These are phyloP conservation scores for Apolygus lucorum DNA, from an alignment of 1,140 invertebrate genomes.

Conservation along the genomic window DNA sequence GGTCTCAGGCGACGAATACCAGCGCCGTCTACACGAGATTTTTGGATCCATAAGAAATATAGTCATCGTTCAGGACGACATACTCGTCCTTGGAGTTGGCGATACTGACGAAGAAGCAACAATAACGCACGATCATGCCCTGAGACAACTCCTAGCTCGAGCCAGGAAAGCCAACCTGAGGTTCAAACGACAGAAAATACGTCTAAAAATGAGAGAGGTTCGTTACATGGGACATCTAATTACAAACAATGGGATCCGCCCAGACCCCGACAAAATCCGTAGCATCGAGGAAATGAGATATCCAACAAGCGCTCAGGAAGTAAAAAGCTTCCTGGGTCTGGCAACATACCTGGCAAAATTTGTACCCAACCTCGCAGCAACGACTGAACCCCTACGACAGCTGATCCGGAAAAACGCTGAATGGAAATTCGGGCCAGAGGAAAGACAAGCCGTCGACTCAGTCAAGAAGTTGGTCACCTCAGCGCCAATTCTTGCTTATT, in stretches of 20 bases:
- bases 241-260: slow-evolving; percentile 36
- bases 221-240: slow-evolving; percentile 18
- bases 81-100: neutral
- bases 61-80: neutral
- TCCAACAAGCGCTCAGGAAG: neutral
- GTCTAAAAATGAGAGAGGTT: neutral
- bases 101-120: slow-evolving; percentile 11
- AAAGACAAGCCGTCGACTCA: slow-evolving; percentile 8
- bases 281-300: neutral
- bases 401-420: slow-evolving; percentile 28
- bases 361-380: slow-evolving; percentile 30
- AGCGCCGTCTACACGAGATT: slow-evolving; percentile 27
- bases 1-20: slow-evolving; percentile 30
- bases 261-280: neutral
- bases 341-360: slow-evolving; percentile 36
- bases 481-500: slow-evolving; percentile 32
- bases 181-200: neutral
- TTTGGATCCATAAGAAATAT: neutral
- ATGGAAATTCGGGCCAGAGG: slow-evolving; percentile 28
- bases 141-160: slow-evolving; percentile 32
- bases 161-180: slow-evolving; percentile 31
- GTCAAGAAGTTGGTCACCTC: slow-evolving; percentile 23
- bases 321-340: slow-evolving; percentile 34
- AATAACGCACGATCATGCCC: neutral
- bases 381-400: slow-evolving; percentile 27